These are phyloP conservation scores for Heliconius aoede DNA, from an alignment of 2,888 invertebrate genomes.

Conservation along the genomic window DNA sequence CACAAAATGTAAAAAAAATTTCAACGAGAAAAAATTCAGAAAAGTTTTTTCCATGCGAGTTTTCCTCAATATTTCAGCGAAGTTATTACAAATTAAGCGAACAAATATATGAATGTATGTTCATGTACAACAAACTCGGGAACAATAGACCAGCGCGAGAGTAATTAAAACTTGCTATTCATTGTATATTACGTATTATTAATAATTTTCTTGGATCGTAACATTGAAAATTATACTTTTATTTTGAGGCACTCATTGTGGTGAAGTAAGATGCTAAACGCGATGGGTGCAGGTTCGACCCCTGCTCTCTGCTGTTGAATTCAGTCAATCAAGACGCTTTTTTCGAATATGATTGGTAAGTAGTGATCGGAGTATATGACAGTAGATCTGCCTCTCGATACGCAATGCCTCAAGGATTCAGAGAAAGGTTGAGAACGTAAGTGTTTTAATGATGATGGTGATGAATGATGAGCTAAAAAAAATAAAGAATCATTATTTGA, in stretches of 20 bases:
- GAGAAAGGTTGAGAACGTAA: too few relatives aligned
- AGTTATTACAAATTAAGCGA: slow-evolving; percentile 12
- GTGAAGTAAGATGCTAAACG: neutral
- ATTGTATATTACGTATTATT: slow-evolving; percentile 1
- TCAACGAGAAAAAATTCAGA: neutral
- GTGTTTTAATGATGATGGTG: too few relatives aligned
- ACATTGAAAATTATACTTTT: neutral
- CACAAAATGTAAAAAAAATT: too few relatives aligned
- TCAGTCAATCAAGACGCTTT: too few relatives aligned
- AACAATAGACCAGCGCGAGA: slow-evolving; percentile 12
- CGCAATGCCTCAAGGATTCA: too few relatives aligned
- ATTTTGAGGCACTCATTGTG: neutral
- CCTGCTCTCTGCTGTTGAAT: neutral
- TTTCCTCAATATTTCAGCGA: slow-evolving; percentile 5
- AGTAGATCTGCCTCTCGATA: too few relatives aligned
- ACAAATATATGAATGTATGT: slow-evolving; percentile 9
- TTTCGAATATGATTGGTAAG: neutral
- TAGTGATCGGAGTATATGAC: too few relatives aligned
- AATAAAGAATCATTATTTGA: too few relatives aligned
- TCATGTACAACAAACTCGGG: neutral
- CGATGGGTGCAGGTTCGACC: neutral
- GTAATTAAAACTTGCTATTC: slow-evolving; percentile 24
- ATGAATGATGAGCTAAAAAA: too few relatives aligned
- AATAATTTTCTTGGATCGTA: slow-evolving; percentile 7
- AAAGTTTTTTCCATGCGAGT: slow-evolving; percentile 3